Evolutionary conservation across 2,113 vertebrate species (phyloP).

Genomic region (Mola mola): DNA sequence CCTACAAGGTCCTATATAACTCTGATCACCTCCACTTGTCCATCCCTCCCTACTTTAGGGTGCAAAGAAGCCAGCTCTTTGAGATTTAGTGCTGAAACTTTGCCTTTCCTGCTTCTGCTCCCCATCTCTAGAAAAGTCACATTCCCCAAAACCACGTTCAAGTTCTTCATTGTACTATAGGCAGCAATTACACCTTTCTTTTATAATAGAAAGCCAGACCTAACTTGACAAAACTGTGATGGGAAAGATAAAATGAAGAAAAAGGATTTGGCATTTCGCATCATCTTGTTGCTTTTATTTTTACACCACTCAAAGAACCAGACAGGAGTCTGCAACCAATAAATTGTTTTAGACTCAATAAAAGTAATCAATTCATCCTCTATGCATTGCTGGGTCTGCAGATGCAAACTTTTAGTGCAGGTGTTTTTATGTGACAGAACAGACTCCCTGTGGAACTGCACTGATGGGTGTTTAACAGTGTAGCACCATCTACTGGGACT

Average conservation of each 20-base stretch:
- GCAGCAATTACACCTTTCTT: too few relatives aligned
- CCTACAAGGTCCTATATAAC: constrained; percentile 1
- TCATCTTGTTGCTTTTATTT: too few relatives aligned
- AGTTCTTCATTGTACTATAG: neutral
- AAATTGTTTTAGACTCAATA: too few relatives aligned
- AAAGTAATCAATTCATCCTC: neutral
- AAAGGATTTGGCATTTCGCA: too few relatives aligned
- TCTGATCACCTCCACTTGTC: neutral
- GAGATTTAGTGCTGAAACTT: neutral
- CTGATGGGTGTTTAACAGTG: constrained; percentile 32
- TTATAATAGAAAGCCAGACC: too few relatives aligned
- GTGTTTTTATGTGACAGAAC: too few relatives aligned
- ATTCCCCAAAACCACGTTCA: neutral
- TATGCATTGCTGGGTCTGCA: neutral
- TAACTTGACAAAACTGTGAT: too few relatives aligned
- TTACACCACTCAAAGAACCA: too few relatives aligned
- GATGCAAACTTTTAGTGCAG: neutral
- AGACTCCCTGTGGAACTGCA: neutral
- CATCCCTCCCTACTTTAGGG: neutral
- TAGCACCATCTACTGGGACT: constrained; percentile 59
- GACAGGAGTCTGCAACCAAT: too few relatives aligned
- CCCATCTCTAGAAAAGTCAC: neutral
- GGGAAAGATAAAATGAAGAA: too few relatives aligned
- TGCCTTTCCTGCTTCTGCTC: neutral
- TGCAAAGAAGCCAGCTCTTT: neutral